A percentile compares a stretch with the other conserved stretches of the same genome.
These are phyloP conservation scores for Ferrisia virgata DNA, from an alignment of 2,888 invertebrate genomes.

Conservation along the genomic window DNA sequence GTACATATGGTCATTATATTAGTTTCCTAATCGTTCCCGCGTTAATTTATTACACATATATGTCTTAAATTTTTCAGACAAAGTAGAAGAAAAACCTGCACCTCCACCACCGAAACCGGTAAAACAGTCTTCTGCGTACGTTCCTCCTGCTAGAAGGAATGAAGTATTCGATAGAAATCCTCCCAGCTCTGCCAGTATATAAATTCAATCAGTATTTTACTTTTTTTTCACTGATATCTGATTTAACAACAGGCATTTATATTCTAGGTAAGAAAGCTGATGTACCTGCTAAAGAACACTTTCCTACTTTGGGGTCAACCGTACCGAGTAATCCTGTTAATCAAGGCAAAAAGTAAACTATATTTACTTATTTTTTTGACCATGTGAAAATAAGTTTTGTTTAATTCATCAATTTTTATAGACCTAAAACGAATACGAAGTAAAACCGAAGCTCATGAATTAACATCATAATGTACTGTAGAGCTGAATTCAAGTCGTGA, in stretches of 20 bases:
- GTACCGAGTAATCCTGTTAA: slow-evolving; percentile 3
- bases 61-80: background rate
- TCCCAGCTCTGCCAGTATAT: background rate
- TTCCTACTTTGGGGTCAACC: slow-evolving; percentile 24
- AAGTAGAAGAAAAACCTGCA: background rate
- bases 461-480: background rate
- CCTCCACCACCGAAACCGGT: background rate
- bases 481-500: background rate
- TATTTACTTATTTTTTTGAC: background rate
- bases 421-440: background rate
- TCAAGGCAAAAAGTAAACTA: background rate
- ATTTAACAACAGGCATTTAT: background rate
- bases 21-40: too few relatives aligned
- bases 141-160: slow-evolving; percentile 6
- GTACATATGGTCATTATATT: background rate
- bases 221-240: background rate
- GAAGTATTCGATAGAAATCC: background rate
- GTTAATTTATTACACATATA: background rate
- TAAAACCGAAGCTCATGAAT: background rate
- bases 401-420: background rate
- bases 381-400: background rate
- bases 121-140: background rate
- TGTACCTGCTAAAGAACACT: slow-evolving; percentile 26
- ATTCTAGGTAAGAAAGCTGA: background rate
- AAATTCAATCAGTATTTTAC: background rate